Evolutionary conservation across 1,140 invertebrate species (phyloP).

Genomic region (Lordiphosa stackelbergi): DNA sequence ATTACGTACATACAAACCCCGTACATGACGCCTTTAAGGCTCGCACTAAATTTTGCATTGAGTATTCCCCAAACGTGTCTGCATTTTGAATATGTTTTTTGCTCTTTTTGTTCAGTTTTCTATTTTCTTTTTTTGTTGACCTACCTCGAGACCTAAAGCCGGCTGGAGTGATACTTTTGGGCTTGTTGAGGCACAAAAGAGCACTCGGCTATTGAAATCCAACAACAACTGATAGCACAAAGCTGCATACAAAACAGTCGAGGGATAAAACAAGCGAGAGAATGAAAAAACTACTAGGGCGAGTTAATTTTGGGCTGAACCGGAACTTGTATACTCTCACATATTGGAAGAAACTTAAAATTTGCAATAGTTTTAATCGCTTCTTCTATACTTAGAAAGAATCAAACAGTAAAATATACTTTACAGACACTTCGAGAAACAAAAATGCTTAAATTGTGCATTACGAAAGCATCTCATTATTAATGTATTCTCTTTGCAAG

Average conservation of each 20-base stretch:
- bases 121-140: slow-evolving; percentile 21
- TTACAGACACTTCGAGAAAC: too few species aligned
- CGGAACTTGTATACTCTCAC: slow-evolving; percentile 16
- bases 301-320: background rate
- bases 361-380: too few species aligned
- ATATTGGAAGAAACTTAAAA: too few species aligned
- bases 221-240: slow-evolving; percentile 54
- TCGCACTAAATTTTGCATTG: slow-evolving; percentile 13
- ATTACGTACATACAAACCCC: slow-evolving; percentile 33
- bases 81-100: slow-evolving; percentile 37
- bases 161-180: slow-evolving; percentile 49
- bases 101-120: slow-evolving; percentile 11
- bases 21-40: slow-evolving; percentile 27
- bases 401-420: too few species aligned
- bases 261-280: slow-evolving; percentile 19
- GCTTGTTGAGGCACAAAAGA: slow-evolving; percentile 50
- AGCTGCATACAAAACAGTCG: slow-evolving; percentile 57
- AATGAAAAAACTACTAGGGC: background rate
- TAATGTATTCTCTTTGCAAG: too few species aligned
- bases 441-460: too few species aligned
- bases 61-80: slow-evolving; percentile 16
- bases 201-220: slow-evolving; percentile 58
- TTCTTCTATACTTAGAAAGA: too few species aligned
- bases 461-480: too few species aligned
- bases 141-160: slow-evolving; percentile 26